Base-by-base conservation (phyloP, 2,797 vertebrate species). In the Eurystomus glaucurus region DNA sequence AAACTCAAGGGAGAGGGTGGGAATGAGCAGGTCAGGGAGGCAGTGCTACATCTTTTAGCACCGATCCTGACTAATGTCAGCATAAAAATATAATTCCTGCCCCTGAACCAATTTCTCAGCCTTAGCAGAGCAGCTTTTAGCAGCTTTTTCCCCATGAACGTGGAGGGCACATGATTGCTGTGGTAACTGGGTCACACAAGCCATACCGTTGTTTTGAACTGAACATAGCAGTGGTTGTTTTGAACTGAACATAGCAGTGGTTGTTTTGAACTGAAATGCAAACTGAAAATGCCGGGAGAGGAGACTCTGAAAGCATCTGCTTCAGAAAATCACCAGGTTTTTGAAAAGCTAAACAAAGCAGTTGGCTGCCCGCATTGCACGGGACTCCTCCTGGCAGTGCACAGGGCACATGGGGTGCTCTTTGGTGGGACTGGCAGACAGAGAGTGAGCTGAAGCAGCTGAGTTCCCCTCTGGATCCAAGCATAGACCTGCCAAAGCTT, bases 231-330 rank as follows among this genome's bases (percentile, higher is more conserved):
- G 28, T 0, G 4, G 75, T 45, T 43, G 41, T 43, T 43, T 43
- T 43, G 41, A 43, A 43, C 51, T 55, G 58, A 46, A 83, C 91
- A 58, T 5, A 84, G 62, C 33, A 54, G 28, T 0, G 2, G 14
- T 21, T 87, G 28, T 54, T 77, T 51, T 76, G 26, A 88, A 55
- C 41, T 41, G 58, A 39, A 88, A 62, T 31, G 48, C 22, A 82
- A 80, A 39, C 35, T 45, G 41, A 43, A 88, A 93, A 62, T n/a
- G 28, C 62, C 71, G 74, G 60, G 68, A 82, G n/a, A 91, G 33
- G 33, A 91, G 26, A 55, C 10, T 39, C 45, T 70, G 43, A 68
- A 88, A 90, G n/a, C 2, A 4, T 37, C 79, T 0, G 0, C 19
- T 92, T 77, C 83, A 80, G 51, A 48, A 35, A 76, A 79, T 45